These are phyloP conservation scores for Pedicia rivosa DNA, from an alignment of 2,888 invertebrate genomes.

Conservation along the genomic window DNA sequence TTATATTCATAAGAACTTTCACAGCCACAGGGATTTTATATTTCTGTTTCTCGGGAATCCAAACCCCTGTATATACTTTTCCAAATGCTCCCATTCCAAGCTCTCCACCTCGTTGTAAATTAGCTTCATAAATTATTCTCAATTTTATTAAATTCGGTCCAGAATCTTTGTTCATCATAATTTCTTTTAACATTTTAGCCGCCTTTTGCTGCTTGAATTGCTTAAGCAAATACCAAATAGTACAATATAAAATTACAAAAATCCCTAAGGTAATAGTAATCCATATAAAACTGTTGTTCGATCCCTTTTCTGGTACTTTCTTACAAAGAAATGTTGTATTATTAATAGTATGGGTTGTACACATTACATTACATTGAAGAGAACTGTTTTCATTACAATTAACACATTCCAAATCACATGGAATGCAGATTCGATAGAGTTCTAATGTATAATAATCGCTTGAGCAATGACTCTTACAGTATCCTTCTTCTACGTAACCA, in stretches of 20 bases:
- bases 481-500: slow-evolving; percentile 70
- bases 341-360: slow-evolving; percentile 56
- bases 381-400: slow-evolving; percentile 66
- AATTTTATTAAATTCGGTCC: slow-evolving; percentile 88
- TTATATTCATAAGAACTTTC: slow-evolving; percentile 80
- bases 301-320: slow-evolving; percentile 49
- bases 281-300: slow-evolving; percentile 14
- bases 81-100: slow-evolving; percentile 96
- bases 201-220: slow-evolving; percentile 77
- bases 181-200: slow-evolving; percentile 82
- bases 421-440: slow-evolving; percentile 49
- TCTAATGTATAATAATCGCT: slow-evolving; percentile 70
- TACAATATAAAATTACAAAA: slow-evolving; percentile 34
- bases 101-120: slow-evolving; percentile 76
- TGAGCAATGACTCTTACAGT: slow-evolving; percentile 83
- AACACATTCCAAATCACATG: slow-evolving; percentile 67
- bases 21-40: slow-evolving; percentile 93
- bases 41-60: slow-evolving; percentile 88
- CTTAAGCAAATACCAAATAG: slow-evolving; percentile 44
- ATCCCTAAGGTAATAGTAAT: slow-evolving; percentile 16
- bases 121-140: slow-evolving; percentile 84
- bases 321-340: slow-evolving; percentile 73
- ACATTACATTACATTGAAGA: slow-evolving; percentile 49
- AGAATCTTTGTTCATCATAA: slow-evolving; percentile 77
- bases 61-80: slow-evolving; percentile 88